Base-by-base conservation (phyloP, 92 coral and sea anemone genomes). In the Zoanthus sociatus region DNA sequence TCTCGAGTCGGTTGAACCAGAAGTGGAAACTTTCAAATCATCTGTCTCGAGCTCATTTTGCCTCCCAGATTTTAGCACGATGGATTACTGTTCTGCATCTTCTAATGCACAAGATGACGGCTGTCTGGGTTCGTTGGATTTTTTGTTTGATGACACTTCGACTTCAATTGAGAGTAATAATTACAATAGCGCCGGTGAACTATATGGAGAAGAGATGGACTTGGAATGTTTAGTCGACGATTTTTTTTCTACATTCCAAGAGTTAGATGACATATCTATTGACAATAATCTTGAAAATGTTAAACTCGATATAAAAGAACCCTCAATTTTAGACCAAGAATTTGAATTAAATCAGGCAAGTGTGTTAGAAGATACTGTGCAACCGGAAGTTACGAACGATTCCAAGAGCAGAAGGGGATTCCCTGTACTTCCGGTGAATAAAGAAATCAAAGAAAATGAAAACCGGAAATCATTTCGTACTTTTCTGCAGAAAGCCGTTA, bases 341-440 rank as follows among this genome's bases (percentile, higher is more conserved):
- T 26, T 2, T 11, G 73, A 30, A 2, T 69, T 31, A 69, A 1
- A 8, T 31, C 26, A 26, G 26, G 21, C 63, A 48, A 32, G 4
- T n/a, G 18, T 10, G 6, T 9, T 6, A 0, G 61, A 9, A 12
- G 13, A 51, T n/a, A 9, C 4, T 48, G 58, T 76, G 7, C 17
- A 76, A 51, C 64, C 54, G 79, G 79, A 76, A 76, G 60, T 30
- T 11, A 51, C 64, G 18, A 73, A 45, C 33, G 45, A 4, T 14
- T 14, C 11, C 31, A 73, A 37, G 4, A 5, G 61, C 10, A 50
- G 10, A 15, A 11, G 79, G 79, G 79, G 79, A 76, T 76, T 76
- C 79, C 79, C 79, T 45, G 61, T 5, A 63, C 50, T 50, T 74
- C 78, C 78, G 42, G 79, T 76, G 4, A 13, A 21, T 14, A 20